A percentile compares a stretch with the other conserved stretches of the same genome.
Evolutionary conservation across 1,140 invertebrate species (phyloP).

Genomic region (Drosophila athabasca): DNA sequence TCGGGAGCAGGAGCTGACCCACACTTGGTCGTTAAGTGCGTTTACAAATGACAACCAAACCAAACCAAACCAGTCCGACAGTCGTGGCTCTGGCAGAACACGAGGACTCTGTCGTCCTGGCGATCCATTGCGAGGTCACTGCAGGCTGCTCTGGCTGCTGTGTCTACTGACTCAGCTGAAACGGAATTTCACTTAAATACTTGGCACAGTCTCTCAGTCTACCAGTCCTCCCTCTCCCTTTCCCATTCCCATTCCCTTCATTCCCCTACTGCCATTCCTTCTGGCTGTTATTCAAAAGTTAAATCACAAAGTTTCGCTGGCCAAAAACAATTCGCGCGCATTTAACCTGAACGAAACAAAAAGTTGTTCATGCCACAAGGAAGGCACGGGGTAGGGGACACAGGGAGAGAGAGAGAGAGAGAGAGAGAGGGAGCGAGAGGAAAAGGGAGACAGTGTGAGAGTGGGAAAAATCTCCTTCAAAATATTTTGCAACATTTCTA

Average conservation of each 20-base stretch:
- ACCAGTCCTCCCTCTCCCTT: neutral
- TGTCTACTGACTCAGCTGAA: conserved; percentile 43
- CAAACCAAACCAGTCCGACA: conserved; percentile 43
- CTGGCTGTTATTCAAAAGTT: conserved; percentile 75
- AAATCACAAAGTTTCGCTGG: conserved; percentile 73
- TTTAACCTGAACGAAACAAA: conserved; percentile 80
- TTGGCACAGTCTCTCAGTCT: conserved; percentile 57
- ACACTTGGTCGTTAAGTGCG: conserved; percentile 53
- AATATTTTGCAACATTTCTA: conserved; percentile 74
- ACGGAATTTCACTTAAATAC: conserved; percentile 67
- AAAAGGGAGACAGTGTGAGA: neutral
- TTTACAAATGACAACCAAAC: conserved; percentile 37
- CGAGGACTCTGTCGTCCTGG: no score
- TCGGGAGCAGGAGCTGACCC: conserved; percentile 8
- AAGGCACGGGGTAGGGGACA: neutral
- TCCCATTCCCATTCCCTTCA: neutral
- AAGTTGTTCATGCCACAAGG: conserved; percentile 50
- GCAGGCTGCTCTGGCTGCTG: neutral
- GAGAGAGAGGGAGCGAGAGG: conserved; percentile 10
- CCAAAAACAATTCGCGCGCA: conserved; percentile 79
- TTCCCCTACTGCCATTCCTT: no score
- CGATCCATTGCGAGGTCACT: conserved; percentile 12
- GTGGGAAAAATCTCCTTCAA: conserved; percentile 21
- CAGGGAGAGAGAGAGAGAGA: neutral
- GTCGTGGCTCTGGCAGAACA: neutral